Conservation (phyloP, 2,797 vertebrate genomes). For the Sphenodon punctatus region DNA sequence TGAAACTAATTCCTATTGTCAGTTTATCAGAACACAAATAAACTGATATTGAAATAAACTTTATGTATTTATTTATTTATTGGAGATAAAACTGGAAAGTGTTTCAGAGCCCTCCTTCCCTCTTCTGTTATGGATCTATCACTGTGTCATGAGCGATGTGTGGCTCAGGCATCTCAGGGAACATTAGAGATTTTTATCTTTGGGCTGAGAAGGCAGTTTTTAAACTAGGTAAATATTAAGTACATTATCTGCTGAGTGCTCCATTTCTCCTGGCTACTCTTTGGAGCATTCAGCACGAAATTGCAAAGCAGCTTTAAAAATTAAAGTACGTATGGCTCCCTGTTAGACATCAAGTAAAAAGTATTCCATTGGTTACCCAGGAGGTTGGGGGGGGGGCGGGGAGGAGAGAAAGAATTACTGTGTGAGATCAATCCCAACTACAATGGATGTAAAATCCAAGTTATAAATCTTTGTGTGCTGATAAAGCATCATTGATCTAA, state of each 20-base stretch:
- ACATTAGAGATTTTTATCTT: neutral
- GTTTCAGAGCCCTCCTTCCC: neutral
- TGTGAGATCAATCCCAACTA: neutral
- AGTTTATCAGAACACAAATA: neutral
- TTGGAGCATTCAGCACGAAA: neutral
- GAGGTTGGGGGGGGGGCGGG: no score
- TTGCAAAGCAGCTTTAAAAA: neutral
- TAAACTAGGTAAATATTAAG: neutral
- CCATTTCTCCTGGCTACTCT: neutral
- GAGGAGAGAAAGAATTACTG: neutral
- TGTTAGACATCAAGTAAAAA: neutral
- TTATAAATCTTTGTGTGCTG: neutral
- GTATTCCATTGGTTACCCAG: neutral
- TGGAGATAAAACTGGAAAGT: neutral
- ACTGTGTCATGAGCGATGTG: neutral
- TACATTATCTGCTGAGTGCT: neutral
- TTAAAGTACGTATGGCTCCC: neutral
- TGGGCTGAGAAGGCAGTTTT: neutral
- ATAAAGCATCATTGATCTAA: neutral
- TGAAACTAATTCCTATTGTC: neutral
- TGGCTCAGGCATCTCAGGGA: neutral
- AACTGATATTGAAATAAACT: rapidly evolving
- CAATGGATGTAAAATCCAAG: neutral
- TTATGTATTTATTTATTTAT: neutral
- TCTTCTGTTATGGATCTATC: neutral